These are phyloP conservation scores for Anthrax anthrax DNA, from an alignment of 2,888 invertebrate genomes.

Conservation along the genomic window DNA sequence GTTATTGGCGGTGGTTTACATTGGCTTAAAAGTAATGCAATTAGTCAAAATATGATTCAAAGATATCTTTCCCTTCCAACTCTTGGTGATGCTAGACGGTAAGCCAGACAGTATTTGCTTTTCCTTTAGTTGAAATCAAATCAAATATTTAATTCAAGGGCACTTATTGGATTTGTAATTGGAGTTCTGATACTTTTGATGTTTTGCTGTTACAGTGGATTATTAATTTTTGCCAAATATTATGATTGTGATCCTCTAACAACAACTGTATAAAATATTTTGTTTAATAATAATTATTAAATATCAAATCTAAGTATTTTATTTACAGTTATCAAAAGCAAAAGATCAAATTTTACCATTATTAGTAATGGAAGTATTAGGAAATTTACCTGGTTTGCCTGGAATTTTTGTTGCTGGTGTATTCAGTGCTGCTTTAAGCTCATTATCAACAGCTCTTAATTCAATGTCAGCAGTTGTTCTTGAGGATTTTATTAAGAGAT, in stretches of 20 bases:
- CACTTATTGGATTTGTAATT: slow-evolving; percentile 51
- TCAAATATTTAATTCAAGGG: slow-evolving; percentile 18
- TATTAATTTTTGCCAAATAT: slow-evolving; percentile 76
- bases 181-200: slow-evolving; percentile 62
- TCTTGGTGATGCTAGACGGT: slow-evolving; percentile 47
- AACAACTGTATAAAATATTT: slow-evolving; percentile 37
- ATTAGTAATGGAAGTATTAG: slow-evolving; percentile 72
- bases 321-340: slow-evolving; percentile 44
- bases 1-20: slow-evolving; percentile 54
- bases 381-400: slow-evolving; percentile 62
- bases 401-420: slow-evolving; percentile 83
- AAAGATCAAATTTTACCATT: slow-evolving; percentile 70
- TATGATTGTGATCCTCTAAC: slow-evolving; percentile 73
- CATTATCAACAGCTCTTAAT: slow-evolving; percentile 62
- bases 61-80: slow-evolving; percentile 56
- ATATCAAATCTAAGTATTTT: slow-evolving; percentile 1
- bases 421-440: slow-evolving; percentile 82
- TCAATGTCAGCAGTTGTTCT: slow-evolving; percentile 60
- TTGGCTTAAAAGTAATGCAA: slow-evolving; percentile 57
- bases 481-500: slow-evolving; percentile 53
- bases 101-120: slow-evolving; percentile 29
- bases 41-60: slow-evolving; percentile 70
- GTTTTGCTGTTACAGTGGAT: slow-evolving; percentile 69
- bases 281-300: background rate
- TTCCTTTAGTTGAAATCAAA: background rate